Percentiles rank a stretch among this genome's conserved stretches.
Conservation (phyloP, 2,797 vertebrate genomes). For the Euphonia xanthogaster region DNA sequence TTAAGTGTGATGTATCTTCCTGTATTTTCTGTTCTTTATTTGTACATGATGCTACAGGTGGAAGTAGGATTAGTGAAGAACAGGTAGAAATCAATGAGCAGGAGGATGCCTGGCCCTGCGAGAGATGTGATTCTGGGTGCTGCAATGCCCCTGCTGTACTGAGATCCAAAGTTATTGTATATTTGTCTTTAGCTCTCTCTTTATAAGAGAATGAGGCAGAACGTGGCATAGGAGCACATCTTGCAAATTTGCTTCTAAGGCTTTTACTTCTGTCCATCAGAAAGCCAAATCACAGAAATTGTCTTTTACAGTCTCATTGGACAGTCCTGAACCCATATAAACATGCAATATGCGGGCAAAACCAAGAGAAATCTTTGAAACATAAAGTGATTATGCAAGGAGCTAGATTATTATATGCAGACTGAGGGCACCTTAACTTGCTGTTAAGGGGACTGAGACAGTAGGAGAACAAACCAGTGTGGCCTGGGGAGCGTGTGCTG, state of each 20-base stretch:
- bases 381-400: neutral
- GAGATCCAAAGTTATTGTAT: neutral
- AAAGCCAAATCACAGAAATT: neutral
- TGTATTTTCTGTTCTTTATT: neutral
- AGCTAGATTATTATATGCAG: neutral
- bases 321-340: neutral
- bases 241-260: neutral
- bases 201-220: neutral
- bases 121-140: neutral
- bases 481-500: neutral
- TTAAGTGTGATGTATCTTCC: neutral
- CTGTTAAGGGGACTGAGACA: neutral
- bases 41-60: neutral
- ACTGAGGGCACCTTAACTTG: neutral
- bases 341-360: neutral
- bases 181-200: neutral
- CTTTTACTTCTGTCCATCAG: neutral
- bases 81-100: neutral
- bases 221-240: neutral
- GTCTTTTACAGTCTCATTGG: neutral
- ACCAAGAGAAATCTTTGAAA: neutral
- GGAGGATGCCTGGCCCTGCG: neutral
- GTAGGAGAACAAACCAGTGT: fast-evolving
- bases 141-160: neutral
- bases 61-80: neutral